These are phyloP conservation scores for Bombyx mandarina DNA, from an alignment of 1,140 invertebrate species.

Conservation along the genomic window DNA sequence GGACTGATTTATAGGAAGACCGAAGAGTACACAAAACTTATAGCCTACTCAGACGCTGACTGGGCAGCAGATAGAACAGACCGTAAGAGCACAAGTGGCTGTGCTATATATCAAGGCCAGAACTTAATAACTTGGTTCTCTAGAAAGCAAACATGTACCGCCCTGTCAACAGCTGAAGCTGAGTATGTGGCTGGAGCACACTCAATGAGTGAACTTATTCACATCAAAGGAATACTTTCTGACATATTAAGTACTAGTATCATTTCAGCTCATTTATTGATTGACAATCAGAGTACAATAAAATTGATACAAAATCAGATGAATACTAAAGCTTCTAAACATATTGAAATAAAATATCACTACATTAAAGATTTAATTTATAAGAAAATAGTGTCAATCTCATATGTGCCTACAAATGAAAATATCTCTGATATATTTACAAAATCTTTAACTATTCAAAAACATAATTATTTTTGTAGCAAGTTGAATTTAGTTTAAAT, in stretches of 20 bases:
- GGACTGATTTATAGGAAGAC: constrained; percentile 4
- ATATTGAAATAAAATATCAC: constrained; percentile 1
- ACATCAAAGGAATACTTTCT: neutral
- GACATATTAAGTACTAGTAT: neutral
- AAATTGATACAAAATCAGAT: constrained; percentile 2
- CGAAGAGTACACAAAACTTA: neutral
- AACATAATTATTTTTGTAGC: neutral
- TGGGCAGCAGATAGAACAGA: constrained; percentile 1
- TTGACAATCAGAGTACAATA: constrained; percentile 3
- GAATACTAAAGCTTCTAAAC: constrained; percentile 1
- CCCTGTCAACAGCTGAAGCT: neutral
- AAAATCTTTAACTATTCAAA: neutral
- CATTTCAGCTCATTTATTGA: constrained; percentile 1
- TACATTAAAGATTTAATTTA: constrained; percentile 1
- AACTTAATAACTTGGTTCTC: neutral
- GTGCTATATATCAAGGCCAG: neutral
- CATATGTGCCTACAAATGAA: neutral
- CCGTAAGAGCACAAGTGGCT: neutral
- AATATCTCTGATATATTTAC: constrained; percentile 1
- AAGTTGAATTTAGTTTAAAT: too few relatives aligned
- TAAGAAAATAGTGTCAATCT: neutral
- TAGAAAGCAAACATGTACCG: constrained; percentile 1
- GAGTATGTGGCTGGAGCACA: neutral
- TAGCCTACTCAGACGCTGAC: neutral
- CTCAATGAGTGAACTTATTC: neutral